A percentile compares a stretch with the other conserved stretches of the same genome.
Conservation (phyloP, 2,113 vertebrate species). For the Platycercus adscitus region DNA sequence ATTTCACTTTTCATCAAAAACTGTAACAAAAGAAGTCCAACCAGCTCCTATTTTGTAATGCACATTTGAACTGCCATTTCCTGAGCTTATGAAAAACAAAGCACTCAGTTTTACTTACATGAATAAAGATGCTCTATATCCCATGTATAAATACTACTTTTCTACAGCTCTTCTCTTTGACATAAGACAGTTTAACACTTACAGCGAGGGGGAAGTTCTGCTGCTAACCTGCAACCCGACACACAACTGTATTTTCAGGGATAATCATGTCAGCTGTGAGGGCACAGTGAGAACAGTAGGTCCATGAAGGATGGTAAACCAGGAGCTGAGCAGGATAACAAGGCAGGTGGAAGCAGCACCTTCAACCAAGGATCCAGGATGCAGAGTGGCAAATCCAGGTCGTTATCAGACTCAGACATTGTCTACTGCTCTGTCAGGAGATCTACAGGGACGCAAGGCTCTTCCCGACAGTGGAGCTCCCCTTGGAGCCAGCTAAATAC, state of each 20-base stretch:
- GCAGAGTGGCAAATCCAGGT: neutral
- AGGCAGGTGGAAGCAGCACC: neutral
- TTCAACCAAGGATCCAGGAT: neutral
- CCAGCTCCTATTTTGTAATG: neutral
- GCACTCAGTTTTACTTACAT: neutral
- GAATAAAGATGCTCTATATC: neutral
- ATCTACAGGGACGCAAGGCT: rapidly evolving
- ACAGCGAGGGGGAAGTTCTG: neutral
- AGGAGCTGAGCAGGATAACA: neutral
- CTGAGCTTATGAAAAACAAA: neutral
- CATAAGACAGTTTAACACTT: neutral
- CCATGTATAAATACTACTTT: neutral
- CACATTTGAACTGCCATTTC: neutral
- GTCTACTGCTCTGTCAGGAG: neutral
- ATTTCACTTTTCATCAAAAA: neutral
- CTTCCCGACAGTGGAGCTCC: neutral
- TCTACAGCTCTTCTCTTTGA: neutral
- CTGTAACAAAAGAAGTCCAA: neutral
- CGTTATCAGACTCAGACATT: neutral
- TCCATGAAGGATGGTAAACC: rapidly evolving
- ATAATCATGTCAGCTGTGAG: neutral
- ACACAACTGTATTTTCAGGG: neutral
- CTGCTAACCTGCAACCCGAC: neutral
- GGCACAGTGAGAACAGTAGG: neutral
- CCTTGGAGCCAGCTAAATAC: neutral